Percentiles rank a stretch among this genome's conserved stretches.
Evolutionary conservation across 2,797 vertebrate species (phyloP).

Genomic region (Epinephelus malabaricus): DNA sequence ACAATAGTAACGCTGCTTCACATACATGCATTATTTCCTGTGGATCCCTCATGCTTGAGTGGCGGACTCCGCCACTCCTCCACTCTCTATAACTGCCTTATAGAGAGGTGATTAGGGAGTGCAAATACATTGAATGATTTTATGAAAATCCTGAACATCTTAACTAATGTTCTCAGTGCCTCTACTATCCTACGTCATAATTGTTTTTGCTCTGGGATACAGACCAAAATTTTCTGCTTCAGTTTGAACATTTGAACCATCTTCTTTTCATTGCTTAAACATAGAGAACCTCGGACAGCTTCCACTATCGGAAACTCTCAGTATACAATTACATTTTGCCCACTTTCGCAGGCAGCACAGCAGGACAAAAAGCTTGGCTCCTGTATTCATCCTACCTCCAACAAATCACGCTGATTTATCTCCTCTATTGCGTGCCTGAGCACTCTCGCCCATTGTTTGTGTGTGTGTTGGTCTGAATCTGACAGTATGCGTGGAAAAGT

Average conservation of each 20-base stretch:
- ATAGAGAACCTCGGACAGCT: conserved; percentile 8
- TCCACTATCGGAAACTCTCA: conserved; percentile 23
- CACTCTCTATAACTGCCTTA: too few relatives aligned
- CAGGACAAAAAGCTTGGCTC: conserved; percentile 35
- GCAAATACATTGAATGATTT: too few relatives aligned
- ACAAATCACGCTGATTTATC: conserved; percentile 61
- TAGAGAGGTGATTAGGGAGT: too few relatives aligned
- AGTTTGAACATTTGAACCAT: not conserved
- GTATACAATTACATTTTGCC: conserved; percentile 14
- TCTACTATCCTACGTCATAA: too few relatives aligned
- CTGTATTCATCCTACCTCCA: conserved; percentile 33
- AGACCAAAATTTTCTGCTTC: not conserved
- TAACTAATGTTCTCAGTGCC: too few relatives aligned
- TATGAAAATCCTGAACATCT: too few relatives aligned
- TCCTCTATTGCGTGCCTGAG: conserved; percentile 25
- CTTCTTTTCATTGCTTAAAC: not conserved
- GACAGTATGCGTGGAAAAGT: conserved; percentile 1
- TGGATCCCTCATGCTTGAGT: too few relatives aligned
- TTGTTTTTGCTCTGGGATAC: not conserved
- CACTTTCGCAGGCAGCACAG: conserved; percentile 18
- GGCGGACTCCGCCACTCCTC: too few relatives aligned
- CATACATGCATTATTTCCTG: too few relatives aligned
- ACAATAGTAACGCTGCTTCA: too few relatives aligned
- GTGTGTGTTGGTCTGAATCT: conserved; percentile 3
- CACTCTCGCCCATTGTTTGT: conserved; percentile 16